Conservation (phyloP, 1,140 invertebrate species). For the Neuroterus valhalla region DNA sequence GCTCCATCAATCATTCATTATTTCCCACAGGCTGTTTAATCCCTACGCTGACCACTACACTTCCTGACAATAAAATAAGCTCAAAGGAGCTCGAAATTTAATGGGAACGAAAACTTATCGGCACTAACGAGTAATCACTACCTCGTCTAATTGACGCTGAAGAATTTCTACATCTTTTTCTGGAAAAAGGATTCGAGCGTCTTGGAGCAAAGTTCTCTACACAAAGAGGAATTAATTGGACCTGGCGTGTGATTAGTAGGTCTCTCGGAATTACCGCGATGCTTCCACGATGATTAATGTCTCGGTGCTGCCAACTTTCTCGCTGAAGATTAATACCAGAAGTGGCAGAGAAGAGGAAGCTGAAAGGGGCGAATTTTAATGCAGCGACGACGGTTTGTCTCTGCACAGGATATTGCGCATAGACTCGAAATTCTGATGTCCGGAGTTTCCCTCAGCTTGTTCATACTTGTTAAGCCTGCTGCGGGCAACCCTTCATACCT, state of each 20-base stretch:
- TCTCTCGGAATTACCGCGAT: constrained; percentile 64
- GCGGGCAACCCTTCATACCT: constrained; percentile 12
- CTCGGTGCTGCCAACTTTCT: constrained; percentile 64
- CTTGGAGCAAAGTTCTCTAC: constrained; percentile 21
- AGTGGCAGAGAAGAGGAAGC: constrained; percentile 30
- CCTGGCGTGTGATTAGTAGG: constrained; percentile 64
- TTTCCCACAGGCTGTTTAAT: too few relatives aligned
- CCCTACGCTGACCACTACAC: too few relatives aligned
- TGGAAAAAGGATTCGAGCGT: neutral
- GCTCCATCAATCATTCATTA: too few relatives aligned
- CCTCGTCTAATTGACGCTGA: too few relatives aligned
- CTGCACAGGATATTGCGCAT: constrained; percentile 29
- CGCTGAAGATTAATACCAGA: constrained; percentile 65
- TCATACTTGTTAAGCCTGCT: constrained; percentile 9
- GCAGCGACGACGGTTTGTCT: constrained; percentile 54
- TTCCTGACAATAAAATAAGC: too few relatives aligned
- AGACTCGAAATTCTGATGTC: constrained; percentile 28
- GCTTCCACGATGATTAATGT: constrained; percentile 64
- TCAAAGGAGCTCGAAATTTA: too few relatives aligned
- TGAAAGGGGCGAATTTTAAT: constrained; percentile 56
- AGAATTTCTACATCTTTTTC: neutral
- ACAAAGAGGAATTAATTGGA: constrained; percentile 64
- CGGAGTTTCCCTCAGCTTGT: constrained; percentile 6
- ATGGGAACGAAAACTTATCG: too few relatives aligned
- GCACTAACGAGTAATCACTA: too few relatives aligned